Conservation (phyloP, 2,797 vertebrate species). For the Lutjanus argentimaculatus region DNA sequence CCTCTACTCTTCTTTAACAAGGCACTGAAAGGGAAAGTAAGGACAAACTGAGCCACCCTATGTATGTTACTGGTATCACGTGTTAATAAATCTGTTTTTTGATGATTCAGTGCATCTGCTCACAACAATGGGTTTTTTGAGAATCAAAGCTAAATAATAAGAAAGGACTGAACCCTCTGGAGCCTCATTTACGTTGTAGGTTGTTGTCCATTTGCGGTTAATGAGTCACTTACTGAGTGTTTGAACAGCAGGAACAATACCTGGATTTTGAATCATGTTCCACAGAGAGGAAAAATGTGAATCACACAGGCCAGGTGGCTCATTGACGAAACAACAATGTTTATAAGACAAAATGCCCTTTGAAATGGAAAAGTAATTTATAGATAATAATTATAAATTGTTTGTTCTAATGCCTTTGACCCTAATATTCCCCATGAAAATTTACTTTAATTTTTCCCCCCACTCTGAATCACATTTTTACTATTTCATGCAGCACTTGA, state of each 20-base stretch:
- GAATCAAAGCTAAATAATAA: background rate
- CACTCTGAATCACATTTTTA: background rate
- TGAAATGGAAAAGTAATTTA: background rate
- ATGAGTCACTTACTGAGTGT: slow-evolving; percentile 51
- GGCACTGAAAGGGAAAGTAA: slow-evolving; percentile 31
- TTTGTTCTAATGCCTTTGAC: background rate
- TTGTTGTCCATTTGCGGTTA: slow-evolving; percentile 25
- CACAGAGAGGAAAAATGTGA: slow-evolving; percentile 5
- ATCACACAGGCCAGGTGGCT: background rate
- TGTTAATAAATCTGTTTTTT: slow-evolving; percentile 40
- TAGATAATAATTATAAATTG: background rate
- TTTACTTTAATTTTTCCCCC: background rate
- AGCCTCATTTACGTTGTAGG: background rate
- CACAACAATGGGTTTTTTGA: slow-evolving; percentile 16
- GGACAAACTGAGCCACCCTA: slow-evolving; percentile 41
- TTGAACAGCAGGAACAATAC: slow-evolving; percentile 34
- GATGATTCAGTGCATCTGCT: slow-evolving; percentile 6
- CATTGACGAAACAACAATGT: no score
- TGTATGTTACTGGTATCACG: background rate
- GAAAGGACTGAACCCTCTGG: background rate
- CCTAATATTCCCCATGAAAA: background rate
- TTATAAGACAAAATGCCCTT: background rate
- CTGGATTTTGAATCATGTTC: slow-evolving; percentile 25
- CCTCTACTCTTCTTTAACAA: slow-evolving; percentile 1
- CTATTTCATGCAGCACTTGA: background rate